Percentiles rank a stretch among this genome's conserved stretches.
Conservation (phyloP, 1,140 invertebrate genomes). For the Neelides sp. region DNA sequence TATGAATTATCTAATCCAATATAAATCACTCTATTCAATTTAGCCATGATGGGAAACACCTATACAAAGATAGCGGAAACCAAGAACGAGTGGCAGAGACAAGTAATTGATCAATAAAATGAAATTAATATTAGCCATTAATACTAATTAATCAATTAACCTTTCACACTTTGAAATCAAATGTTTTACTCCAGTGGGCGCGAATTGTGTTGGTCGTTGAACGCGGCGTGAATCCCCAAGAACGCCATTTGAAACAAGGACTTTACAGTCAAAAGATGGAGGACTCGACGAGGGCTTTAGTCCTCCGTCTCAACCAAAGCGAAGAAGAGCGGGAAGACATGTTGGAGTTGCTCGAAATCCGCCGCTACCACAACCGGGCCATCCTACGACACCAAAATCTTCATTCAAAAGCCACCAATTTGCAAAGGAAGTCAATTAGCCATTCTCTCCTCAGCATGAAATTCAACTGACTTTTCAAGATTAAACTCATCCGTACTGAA, state of each 20-base stretch:
- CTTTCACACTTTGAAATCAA: neutral
- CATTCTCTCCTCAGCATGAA: too few relatives aligned
- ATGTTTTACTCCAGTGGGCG: conserved; percentile 60
- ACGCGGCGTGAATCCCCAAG: conserved; percentile 75
- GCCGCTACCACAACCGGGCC: too few relatives aligned
- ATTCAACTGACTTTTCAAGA: too few relatives aligned
- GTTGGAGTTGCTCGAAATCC: neutral
- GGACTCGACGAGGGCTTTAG: conserved; percentile 70
- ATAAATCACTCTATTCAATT: too few relatives aligned
- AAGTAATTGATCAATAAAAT: conserved; percentile 46
- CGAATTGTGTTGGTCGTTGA: conserved; percentile 93
- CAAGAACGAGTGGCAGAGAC: conserved; percentile 94
- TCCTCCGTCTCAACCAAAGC: conserved; percentile 64
- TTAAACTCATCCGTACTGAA: too few relatives aligned
- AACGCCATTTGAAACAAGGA: conserved; percentile 68
- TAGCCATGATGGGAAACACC: conserved; percentile 99
- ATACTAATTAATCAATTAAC: neutral
- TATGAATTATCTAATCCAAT: too few relatives aligned
- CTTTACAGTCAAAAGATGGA: conserved; percentile 94
- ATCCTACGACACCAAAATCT: too few relatives aligned
- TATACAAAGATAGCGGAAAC: conserved; percentile 96
- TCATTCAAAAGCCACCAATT: too few relatives aligned
- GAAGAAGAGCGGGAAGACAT: conserved; percentile 34
- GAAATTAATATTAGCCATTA: neutral
- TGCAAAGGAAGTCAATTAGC: too few relatives aligned